phyloP scores from a whole-genome alignment of 2,113 vertebrate species.

The Equus quagga region DNA sequence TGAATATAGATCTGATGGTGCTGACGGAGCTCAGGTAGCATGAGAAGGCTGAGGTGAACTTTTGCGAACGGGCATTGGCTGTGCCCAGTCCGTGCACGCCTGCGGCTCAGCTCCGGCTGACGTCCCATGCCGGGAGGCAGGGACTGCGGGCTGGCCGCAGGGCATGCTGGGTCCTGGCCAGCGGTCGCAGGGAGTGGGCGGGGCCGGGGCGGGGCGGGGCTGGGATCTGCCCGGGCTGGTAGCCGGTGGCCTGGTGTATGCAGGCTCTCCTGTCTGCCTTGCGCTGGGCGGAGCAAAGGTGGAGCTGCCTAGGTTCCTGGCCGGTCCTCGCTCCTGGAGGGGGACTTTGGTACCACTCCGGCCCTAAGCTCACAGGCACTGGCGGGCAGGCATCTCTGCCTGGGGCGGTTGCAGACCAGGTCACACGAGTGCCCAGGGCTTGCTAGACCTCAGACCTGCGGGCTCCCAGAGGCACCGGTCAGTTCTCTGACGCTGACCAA shows the following conservation, averaged over 20 bases:
- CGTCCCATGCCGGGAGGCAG: not conserved
- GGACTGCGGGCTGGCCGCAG: no score
- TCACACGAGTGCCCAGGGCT: not conserved
- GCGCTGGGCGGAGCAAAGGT: no score
- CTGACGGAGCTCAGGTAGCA: not conserved
- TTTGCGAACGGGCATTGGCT: not conserved
- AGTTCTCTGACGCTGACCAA: not conserved
- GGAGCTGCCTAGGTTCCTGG: not conserved
- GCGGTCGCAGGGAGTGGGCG: accelerated
- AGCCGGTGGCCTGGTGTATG: not conserved
- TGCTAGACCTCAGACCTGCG: not conserved
- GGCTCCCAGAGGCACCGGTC: accelerated
- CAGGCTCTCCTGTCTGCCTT: not conserved
- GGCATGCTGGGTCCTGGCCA: not conserved
- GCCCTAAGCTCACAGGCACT: not conserved
- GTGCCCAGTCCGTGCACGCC: not conserved
- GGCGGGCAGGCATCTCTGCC: accelerated
- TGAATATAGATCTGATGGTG: not conserved
- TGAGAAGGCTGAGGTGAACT: not conserved
- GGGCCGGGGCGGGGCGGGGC: no score
- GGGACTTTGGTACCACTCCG: no score
- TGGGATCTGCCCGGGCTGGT: no score
- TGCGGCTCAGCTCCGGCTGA: accelerated
- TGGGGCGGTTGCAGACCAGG: not conserved
- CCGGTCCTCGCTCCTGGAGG: not conserved